phyloP scores from a whole-genome alignment of 1,140 invertebrate species.

The Bicyclus anynana region DNA sequence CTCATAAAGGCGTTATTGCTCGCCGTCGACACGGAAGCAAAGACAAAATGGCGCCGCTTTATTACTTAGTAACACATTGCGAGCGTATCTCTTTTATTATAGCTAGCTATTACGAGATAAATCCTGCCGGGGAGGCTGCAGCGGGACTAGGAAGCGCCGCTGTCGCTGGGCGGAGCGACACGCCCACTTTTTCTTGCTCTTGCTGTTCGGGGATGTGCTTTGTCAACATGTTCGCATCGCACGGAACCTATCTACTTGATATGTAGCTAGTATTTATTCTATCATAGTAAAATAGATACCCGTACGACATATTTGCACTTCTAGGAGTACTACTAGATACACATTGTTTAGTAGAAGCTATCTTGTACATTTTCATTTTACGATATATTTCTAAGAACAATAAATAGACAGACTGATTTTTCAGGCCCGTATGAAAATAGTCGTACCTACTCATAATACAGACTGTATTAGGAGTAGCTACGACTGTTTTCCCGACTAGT shows the following conservation, averaged over 20 bases:
- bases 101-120: conserved; percentile 70
- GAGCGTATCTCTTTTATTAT: conserved; percentile 70
- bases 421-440: no score
- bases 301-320: no score
- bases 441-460: no score
- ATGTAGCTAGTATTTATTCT: background rate
- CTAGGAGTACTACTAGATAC: no score
- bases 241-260: background rate
- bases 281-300: no score
- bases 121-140: conserved; percentile 53
- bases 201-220: conserved; percentile 42
- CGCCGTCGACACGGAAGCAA: conserved; percentile 55
- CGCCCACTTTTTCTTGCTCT: conserved; percentile 66
- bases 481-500: no score
- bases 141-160: conserved; percentile 49
- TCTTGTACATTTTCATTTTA: conserved; percentile 1
- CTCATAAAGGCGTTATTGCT: conserved; percentile 70
- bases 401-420: no score
- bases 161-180: conserved; percentile 64
- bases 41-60: conserved; percentile 73
- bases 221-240: conserved; percentile 32
- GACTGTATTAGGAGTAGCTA: no score
- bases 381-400: no score
- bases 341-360: no score
- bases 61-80: conserved; percentile 75